Percentiles rank a stretch among this genome's conserved stretches.
These are phyloP conservation scores for Pangasianodon hypophthalmus DNA, from an alignment of 2,113 vertebrate genomes.

Conservation along the genomic window DNA sequence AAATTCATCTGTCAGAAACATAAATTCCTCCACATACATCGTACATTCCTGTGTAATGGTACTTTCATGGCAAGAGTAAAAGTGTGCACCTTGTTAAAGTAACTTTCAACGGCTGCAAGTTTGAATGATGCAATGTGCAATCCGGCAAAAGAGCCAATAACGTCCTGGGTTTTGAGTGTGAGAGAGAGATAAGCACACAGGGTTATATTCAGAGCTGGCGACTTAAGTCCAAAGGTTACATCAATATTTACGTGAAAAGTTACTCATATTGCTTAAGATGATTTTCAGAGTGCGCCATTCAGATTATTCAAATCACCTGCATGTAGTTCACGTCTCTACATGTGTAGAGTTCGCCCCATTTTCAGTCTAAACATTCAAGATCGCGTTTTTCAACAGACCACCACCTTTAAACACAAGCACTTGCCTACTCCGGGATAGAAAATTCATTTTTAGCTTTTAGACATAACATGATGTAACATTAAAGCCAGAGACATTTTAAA, in stretches of 20 bases:
- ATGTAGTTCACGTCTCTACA: neutral
- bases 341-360: neutral
- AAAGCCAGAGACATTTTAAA: neutral
- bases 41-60: neutral
- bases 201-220: neutral
- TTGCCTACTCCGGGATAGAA: neutral
- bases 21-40: neutral
- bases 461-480: neutral
- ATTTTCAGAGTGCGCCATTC: neutral
- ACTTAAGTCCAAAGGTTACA: neutral
- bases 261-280: neutral
- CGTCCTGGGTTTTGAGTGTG: neutral
- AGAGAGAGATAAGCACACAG: slow-evolving; percentile 12
- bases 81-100: neutral
- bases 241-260: neutral
- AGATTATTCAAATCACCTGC: neutral
- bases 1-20: neutral
- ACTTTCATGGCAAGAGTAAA: neutral
- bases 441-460: neutral
- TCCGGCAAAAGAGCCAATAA: neutral
- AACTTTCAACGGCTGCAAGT: neutral
- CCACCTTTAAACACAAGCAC: neutral
- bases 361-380: neutral
- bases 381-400: neutral
- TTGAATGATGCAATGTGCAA: neutral